Evolutionary conservation across 2,888 invertebrate species (phyloP).

Genomic region (Conomelus anceps): DNA sequence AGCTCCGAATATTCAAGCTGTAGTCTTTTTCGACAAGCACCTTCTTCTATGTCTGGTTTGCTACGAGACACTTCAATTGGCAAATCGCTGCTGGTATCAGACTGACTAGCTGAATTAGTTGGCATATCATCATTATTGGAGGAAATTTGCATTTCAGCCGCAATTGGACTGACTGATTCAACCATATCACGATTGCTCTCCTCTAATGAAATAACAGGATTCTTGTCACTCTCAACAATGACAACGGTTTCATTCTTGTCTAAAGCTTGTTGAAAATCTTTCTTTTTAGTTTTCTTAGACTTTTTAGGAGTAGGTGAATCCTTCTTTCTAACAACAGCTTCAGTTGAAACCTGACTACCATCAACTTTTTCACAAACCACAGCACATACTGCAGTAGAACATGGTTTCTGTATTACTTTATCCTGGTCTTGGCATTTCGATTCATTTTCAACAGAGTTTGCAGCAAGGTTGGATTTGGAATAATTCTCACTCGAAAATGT

Average conservation of each 20-base stretch:
- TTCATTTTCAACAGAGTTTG: not conserved
- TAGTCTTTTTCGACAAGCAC: not conserved
- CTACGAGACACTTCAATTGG: not conserved
- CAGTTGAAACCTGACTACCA: not conserved
- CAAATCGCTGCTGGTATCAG: not conserved
- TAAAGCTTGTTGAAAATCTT: not conserved
- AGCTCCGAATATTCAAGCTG: not conserved
- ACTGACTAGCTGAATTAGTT: not conserved
- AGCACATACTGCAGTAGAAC: not conserved
- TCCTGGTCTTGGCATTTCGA: not conserved
- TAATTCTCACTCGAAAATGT: not conserved
- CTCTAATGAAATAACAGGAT: not conserved
- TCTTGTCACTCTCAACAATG: not conserved
- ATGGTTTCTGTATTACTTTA: not conserved
- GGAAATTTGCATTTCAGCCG: not conserved
- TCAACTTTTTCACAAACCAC: not conserved
- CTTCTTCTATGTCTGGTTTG: not conserved
- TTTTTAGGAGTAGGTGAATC: not conserved
- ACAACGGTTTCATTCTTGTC: not conserved
- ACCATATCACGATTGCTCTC: not conserved
- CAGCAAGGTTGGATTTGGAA: not conserved
- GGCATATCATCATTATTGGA: not conserved
- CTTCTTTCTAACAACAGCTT: not conserved
- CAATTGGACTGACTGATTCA: not conserved
- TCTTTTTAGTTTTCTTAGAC: not conserved